Percentiles rank a stretch among this genome's conserved stretches.
Evolutionary conservation across 2,797 vertebrate species (phyloP).

Genomic region (Nasua narica): DNA sequence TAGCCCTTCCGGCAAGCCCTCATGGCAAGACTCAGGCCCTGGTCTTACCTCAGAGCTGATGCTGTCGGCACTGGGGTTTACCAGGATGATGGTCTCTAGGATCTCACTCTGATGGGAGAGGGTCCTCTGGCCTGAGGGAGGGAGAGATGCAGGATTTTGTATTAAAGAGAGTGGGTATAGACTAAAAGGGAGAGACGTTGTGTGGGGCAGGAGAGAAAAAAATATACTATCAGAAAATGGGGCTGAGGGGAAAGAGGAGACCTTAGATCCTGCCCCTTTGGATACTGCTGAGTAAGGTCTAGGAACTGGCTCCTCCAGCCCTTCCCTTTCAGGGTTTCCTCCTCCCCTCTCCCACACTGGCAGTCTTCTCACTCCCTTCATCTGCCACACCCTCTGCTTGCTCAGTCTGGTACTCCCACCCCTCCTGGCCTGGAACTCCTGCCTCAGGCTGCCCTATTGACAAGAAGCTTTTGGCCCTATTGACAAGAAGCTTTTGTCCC

Average conservation of each 20-base stretch:
- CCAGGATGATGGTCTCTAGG: constrained; percentile 92
- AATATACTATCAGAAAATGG: neutral
- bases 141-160: constrained; percentile 63
- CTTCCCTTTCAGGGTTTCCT: neutral
- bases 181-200: neutral
- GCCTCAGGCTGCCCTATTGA: constrained; percentile 50
- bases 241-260: neutral
- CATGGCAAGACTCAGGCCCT: neutral
- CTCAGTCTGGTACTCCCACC: neutral
- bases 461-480: constrained; percentile 76
- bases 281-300: neutral
- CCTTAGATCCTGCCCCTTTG: neutral
- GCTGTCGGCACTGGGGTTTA: constrained; percentile 92
- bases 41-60: constrained; percentile 89
- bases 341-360: neutral
- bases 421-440: constrained; percentile 1
- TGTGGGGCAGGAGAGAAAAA: neutral
- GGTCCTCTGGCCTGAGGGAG: constrained; percentile 90
- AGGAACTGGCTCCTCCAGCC: neutral
- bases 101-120: constrained; percentile 92
- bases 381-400: constrained; percentile 27
- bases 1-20: neutral
- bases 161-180: constrained; percentile 9
- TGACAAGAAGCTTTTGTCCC: constrained; percentile 77
- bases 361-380: neutral